Percentiles rank a stretch among this genome's conserved stretches.
These are phyloP conservation scores for Gastrophryne carolinensis DNA, from an alignment of 2,797 vertebrate species.

Conservation along the genomic window DNA sequence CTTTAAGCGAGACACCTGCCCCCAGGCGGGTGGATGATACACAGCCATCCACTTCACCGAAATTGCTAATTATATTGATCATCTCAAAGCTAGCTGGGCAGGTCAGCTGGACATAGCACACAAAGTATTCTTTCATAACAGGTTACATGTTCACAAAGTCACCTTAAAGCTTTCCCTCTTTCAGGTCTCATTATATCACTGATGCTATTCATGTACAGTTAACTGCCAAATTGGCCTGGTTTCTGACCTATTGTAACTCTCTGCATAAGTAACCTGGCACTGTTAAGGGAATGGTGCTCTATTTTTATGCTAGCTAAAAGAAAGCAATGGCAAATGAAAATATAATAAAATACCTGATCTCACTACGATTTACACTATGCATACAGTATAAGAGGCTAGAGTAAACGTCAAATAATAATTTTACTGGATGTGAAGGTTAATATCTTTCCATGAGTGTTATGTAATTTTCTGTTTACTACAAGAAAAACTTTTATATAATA, in stretches of 20 bases:
- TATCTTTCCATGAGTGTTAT: too few species aligned
- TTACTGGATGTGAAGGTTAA: too few species aligned
- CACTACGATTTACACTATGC: too few species aligned
- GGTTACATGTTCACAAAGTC: constrained; percentile 31
- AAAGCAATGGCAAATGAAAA: background rate
- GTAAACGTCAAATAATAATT: too few species aligned
- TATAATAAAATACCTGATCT: background rate
- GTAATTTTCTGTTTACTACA: too few species aligned
- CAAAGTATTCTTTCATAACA: constrained; percentile 6
- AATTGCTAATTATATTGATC: constrained; percentile 45
- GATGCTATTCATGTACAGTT: background rate
- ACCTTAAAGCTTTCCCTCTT: constrained; percentile 25
- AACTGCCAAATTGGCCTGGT: background rate
- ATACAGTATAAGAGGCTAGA: too few species aligned
- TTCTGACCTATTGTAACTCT: background rate
- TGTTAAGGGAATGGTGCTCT: background rate
- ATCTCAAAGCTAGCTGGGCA: constrained; percentile 21
- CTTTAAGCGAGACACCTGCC: constrained; percentile 24
- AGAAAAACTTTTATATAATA: too few species aligned
- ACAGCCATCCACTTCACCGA: background rate
- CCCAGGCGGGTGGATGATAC: constrained; percentile 16
- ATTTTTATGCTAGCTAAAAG: background rate
- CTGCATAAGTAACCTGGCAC: background rate
- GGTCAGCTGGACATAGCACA: constrained; percentile 27
- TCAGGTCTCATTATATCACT: constrained; percentile 6